Percentiles rank a stretch among this genome's conserved stretches.
Evolutionary conservation across 2,888 invertebrate species (phyloP).

Genomic region (Protonemura montana): DNA sequence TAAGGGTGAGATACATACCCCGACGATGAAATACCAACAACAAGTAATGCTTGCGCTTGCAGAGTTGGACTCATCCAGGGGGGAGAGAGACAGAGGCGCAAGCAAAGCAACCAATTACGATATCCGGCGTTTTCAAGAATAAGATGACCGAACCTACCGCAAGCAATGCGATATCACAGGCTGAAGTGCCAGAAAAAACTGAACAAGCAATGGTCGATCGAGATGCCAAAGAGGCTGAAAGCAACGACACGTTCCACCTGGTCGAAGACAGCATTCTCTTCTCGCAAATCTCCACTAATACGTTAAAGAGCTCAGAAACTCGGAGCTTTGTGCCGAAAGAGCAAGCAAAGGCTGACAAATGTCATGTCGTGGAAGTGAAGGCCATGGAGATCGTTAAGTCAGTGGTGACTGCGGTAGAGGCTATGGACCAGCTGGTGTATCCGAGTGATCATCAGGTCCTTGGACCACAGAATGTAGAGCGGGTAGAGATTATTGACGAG

Average conservation of each 20-base stretch:
- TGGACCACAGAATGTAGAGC: constrained; percentile 59
- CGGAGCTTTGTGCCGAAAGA: constrained; percentile 17
- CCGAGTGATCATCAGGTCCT: constrained; percentile 57
- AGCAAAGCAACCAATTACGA: constrained; percentile 15
- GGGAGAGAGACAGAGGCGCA: constrained; percentile 43
- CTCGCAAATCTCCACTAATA: constrained; percentile 67
- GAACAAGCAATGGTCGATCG: constrained; percentile 18
- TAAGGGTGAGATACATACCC: neutral
- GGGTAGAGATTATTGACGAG: constrained; percentile 61
- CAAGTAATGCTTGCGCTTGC: constrained; percentile 37
- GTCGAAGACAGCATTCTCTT: constrained; percentile 74
- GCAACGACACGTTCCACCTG: constrained; percentile 65
- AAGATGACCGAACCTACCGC: constrained; percentile 23
- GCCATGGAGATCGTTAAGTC: constrained; percentile 74
- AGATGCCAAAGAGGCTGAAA: constrained; percentile 49
- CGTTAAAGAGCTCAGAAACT: constrained; percentile 37
- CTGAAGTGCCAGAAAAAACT: constrained; percentile 50
- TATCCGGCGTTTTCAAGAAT: neutral
- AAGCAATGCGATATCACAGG: constrained; percentile 48
- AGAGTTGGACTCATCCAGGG: constrained; percentile 39
- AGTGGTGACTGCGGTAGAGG: constrained; percentile 63
- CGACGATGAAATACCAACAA: constrained; percentile 23
- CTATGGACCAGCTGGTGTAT: constrained; percentile 57
- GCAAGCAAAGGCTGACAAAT: constrained; percentile 56
- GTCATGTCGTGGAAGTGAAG: constrained; percentile 72